phyloP scores from a whole-genome alignment of 37 sponge, comb jelly and placozoan species.

The Chondrilla cf. caribensis region DNA sequence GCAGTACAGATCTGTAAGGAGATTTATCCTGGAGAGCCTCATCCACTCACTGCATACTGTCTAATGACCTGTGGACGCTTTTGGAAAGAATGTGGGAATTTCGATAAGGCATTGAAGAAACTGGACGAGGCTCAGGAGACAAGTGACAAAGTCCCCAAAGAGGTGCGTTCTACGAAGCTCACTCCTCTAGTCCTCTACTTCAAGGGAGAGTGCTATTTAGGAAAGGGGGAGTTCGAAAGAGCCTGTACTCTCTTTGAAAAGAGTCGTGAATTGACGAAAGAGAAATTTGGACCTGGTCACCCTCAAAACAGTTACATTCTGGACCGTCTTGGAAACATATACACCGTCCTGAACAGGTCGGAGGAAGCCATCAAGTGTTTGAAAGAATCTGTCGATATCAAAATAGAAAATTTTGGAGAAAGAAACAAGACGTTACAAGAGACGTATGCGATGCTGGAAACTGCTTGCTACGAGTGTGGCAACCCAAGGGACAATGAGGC shows the following conservation, averaged over 20 bases:
- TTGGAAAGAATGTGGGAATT: neutral
- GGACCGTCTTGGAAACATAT: neutral
- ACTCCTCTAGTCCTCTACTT: neutral
- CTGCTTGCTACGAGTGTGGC: neutral
- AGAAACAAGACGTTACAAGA: neutral
- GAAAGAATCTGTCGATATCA: neutral
- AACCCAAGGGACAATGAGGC: conserved; percentile 11
- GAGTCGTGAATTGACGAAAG: neutral
- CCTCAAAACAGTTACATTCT: neutral
- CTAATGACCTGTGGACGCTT: neutral
- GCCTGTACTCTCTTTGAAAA: neutral
- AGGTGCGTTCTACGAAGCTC: neutral
- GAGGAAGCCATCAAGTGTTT: conserved; percentile 1
- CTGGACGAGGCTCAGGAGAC: neutral
- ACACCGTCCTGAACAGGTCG: neutral
- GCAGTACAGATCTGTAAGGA: neutral
- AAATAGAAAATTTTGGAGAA: neutral
- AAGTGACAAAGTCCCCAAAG: neutral
- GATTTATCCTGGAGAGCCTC: neutral
- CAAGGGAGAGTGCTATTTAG: neutral
- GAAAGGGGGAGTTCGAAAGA: neutral
- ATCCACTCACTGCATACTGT: neutral
- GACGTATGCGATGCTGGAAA: neutral
- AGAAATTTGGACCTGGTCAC: neutral
- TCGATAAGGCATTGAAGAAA: neutral